phyloP scores from a whole-genome alignment of 2,888 invertebrate species.

The Odontomyia ornata region DNA sequence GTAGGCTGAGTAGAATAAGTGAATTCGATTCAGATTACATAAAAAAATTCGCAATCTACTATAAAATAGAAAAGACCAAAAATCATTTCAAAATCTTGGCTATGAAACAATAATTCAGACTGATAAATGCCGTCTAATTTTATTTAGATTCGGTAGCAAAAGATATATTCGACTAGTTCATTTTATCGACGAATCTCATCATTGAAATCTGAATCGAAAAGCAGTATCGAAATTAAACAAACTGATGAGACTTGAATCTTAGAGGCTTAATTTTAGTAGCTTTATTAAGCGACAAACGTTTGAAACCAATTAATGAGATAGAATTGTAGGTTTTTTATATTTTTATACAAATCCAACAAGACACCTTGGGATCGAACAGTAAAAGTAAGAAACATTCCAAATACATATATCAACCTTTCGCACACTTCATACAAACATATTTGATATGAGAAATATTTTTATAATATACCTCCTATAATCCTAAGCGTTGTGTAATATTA shows the following conservation, averaged over 20 bases:
- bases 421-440: conserved; percentile 24
- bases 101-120: too few species aligned
- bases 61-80: too few species aligned
- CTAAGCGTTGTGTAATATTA: conserved; percentile 8
- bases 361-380: not conserved
- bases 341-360: conserved; percentile 32
- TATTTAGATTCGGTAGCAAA: too few species aligned
- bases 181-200: not conserved
- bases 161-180: too few species aligned
- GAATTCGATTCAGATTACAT: too few species aligned
- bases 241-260: conserved; percentile 27
- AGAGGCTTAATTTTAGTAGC: conserved; percentile 39
- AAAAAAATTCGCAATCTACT: too few species aligned
- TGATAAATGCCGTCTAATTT: too few species aligned
- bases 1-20: too few species aligned
- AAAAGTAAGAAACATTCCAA: conserved; percentile 33
- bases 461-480: conserved; percentile 3
- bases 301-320: not conserved
- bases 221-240: not conserved
- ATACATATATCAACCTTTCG: conserved; percentile 22
- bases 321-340: conserved; percentile 35
- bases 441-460: conserved; percentile 41
- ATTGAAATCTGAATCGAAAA: not conserved
- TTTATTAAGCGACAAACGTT: not conserved
- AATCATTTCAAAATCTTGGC: too few species aligned